Evolutionary conservation across 2,888 invertebrate genomes (phyloP), one percentile per base, ranked within the genome.

Genomic region (Gortyna flavago): DNA sequence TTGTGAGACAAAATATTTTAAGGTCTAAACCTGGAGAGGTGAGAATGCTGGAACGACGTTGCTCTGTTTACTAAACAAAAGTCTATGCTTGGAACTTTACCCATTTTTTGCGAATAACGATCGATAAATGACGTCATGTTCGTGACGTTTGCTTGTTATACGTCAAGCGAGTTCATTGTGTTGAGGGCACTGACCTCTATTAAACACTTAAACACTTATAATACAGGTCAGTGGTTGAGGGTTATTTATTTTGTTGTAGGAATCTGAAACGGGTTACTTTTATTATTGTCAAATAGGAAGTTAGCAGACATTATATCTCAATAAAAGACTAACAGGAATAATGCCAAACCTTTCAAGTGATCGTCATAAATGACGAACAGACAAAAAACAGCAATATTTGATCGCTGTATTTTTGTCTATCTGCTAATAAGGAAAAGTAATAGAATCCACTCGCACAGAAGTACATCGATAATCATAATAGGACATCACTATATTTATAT

Each of bases 401-500:
- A 1, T 62, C 1, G 21, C 11, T 5, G 9, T 21, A 35, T 35
- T 35, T 21, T 18, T 1, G 18, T 8, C 16, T 18, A 3, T 18
- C 59, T 29, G 32, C 4, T 61, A 61, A 29, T 61, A 3, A 35
- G 0, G 5, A 62, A 11, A 62, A 61, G 9, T 62, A 35, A 62
- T 21, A 35, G 11, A 62, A 35, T 25, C 11, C 2, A 62, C 25
- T 35, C 62, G 21, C 35, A 62, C 16, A 29, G 29, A 35, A 62
- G 25, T 11, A 62, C 16, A 21, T 71, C 54, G 54, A 74, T 44
- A 18, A 25, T 16, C 38, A 9, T 16, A 35, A 54, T 69, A 13
- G 18, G 1, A 29, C 72, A 35, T 59, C 78, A 51, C 79, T 57
- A 79, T 21, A 9, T 78, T 62, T 48, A 38, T 29, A n/a, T 48